Conservation (phyloP, 2,113 vertebrate species). For the Perca flavescens region DNA sequence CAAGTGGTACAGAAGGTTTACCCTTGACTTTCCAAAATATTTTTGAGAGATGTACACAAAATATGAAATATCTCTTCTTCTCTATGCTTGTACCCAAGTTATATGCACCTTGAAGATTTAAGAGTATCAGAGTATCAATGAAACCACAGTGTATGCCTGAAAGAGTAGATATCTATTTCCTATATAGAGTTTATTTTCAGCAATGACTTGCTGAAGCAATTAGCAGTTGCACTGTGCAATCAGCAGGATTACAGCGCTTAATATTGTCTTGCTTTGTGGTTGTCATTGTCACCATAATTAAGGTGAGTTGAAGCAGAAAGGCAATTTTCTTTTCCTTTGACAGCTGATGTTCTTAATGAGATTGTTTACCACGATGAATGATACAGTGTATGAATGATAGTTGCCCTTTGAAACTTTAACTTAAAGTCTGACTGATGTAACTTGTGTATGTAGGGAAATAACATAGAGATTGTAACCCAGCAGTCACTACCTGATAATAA, state of each 20-base stretch:
- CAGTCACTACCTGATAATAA: slow-evolving; percentile 36
- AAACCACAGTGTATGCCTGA: slow-evolving; percentile 49
- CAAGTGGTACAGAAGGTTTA: slow-evolving; percentile 67
- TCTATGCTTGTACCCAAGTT: slow-evolving; percentile 47
- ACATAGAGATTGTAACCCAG: slow-evolving; percentile 22
- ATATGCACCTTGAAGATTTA: slow-evolving; percentile 77
- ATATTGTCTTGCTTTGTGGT: slow-evolving; percentile 46
- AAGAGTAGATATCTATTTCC: slow-evolving; percentile 58
- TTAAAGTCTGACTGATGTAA: slow-evolving; percentile 32
- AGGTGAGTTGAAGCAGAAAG: slow-evolving; percentile 26
- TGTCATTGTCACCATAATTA: slow-evolving; percentile 30
- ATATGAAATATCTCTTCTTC: slow-evolving; percentile 40
- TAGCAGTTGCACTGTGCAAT: slow-evolving; percentile 75
- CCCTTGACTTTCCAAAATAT: slow-evolving; percentile 48
- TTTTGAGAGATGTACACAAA: slow-evolving; percentile 52
- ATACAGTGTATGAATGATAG: slow-evolving; percentile 27
- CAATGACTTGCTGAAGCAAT: slow-evolving; percentile 60
- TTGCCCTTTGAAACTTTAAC: slow-evolving; percentile 48
- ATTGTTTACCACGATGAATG: slow-evolving; percentile 50
- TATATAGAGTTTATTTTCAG: slow-evolving; percentile 68
- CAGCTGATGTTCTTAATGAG: slow-evolving; percentile 41
- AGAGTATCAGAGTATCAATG: slow-evolving; percentile 66
- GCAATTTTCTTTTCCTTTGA: slow-evolving; percentile 27
- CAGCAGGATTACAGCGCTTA: slow-evolving; percentile 55
- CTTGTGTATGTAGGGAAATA: slow-evolving; percentile 11